Conservation (phyloP, 2,888 invertebrate species). For the Dryobota labecula region DNA sequence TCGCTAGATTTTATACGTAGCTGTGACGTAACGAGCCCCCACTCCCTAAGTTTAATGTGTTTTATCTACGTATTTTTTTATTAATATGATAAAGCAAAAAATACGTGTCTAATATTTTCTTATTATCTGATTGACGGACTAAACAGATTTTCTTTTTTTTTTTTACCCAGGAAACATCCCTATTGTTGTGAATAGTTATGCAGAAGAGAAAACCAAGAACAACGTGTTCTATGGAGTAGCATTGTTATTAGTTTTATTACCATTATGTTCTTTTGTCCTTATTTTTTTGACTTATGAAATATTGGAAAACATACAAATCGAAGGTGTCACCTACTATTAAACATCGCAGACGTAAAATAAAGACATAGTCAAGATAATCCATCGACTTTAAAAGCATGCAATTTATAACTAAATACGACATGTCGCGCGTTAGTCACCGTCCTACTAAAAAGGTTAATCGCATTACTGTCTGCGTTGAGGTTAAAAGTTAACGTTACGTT, state of each 20-base stretch:
- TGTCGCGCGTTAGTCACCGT: conserved; percentile 47
- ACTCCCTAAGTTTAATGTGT: no score
- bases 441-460: conserved; percentile 54
- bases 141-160: no score
- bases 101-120: no score
- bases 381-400: conserved; percentile 1
- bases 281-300: background rate
- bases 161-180: no score
- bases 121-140: no score
- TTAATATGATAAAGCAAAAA: no score
- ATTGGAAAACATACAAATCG: background rate
- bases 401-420: conserved; percentile 23
- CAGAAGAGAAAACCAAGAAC: no score
- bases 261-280: background rate
- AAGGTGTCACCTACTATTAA: background rate
- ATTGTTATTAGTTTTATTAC: background rate
- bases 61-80: no score
- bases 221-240: background rate
- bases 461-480: conserved; percentile 49
- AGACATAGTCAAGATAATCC: conserved; percentile 17
- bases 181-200: no score
- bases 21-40: no score
- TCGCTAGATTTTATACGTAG: no score
- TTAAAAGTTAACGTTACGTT: conserved; percentile 52
- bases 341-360: background rate